phyloP scores from a whole-genome alignment of 2,797 vertebrate species.

The Cyclopterus lumpus region DNA sequence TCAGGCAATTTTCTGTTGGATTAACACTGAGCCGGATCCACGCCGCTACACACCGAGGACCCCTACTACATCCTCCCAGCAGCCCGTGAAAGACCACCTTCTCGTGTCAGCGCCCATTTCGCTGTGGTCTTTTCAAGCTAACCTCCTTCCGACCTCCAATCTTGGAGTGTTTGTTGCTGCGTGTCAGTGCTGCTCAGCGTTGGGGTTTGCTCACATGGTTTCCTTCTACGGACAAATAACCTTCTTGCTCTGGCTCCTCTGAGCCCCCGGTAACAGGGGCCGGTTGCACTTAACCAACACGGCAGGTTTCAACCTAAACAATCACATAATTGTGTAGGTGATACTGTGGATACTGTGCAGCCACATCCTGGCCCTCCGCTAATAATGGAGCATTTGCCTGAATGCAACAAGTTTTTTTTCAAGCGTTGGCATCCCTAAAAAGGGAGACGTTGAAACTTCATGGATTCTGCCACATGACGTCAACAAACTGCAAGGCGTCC shows the following conservation, averaged over 20 bases:
- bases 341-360: background rate
- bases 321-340: conserved; percentile 17
- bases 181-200: conserved; percentile 18
- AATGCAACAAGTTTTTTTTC: conserved; percentile 13
- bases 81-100: conserved; percentile 36
- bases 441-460: conserved; percentile 18
- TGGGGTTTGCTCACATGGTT: conserved; percentile 23
- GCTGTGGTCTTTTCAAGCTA: conserved; percentile 37
- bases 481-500: conserved; percentile 13
- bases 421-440: conserved; percentile 10
- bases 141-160: conserved; percentile 26
- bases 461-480: background rate
- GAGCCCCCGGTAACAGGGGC: background rate
- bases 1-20: conserved; percentile 53
- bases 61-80: conserved; percentile 21
- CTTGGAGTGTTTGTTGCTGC: conserved; percentile 5
- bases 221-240: conserved; percentile 50
- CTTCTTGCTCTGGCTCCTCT: conserved; percentile 12
- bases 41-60: conserved; percentile 25
- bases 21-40: conserved; percentile 50
- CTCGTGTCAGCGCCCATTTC: conserved; percentile 35
- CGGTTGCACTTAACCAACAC: conserved; percentile 22
- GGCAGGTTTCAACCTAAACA: conserved; percentile 29
- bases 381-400: background rate
- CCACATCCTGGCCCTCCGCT: background rate